Conservation (phyloP, 2,113 vertebrate genomes). For the Pelmatolapia mariae region DNA sequence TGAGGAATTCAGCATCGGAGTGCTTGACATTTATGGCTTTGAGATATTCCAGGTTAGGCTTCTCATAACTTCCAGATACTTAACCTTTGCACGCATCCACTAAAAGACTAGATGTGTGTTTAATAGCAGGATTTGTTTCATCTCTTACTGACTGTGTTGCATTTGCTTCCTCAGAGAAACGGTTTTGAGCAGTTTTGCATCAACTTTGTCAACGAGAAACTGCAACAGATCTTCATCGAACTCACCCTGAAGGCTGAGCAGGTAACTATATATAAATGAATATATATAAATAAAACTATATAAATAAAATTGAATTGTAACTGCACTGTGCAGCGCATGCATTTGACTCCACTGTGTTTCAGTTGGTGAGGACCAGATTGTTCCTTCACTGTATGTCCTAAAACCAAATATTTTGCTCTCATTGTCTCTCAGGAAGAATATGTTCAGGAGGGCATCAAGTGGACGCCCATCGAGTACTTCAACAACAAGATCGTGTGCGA, state of each 20-base stretch:
- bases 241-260: conserved; percentile 97
- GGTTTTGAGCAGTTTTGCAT: conserved; percentile 99
- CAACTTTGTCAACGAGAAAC: conserved; percentile 97
- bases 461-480: conserved; percentile 95
- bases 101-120: not conserved
- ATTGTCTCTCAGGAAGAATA: conserved; percentile 84
- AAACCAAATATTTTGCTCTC: not conserved
- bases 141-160: not conserved
- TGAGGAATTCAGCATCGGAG: conserved; percentile 89
- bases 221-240: conserved; percentile 98
- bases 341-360: not conserved
- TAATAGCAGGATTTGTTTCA: not conserved
- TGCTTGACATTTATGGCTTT: conserved; percentile 96
- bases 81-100: not conserved
- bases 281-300: not conserved
- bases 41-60: conserved; percentile 93
- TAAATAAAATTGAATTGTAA: not conserved
- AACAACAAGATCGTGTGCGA: conserved; percentile 99
- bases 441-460: conserved; percentile 94
- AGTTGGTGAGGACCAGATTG: not conserved
- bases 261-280: conserved; percentile 57
- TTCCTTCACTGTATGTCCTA: rapidly evolving
- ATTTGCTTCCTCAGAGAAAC: conserved; percentile 77
- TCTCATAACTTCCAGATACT: not conserved
- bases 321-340: rapidly evolving